These are phyloP conservation scores for Microplitis mediator DNA, from an alignment of 1,140 invertebrate genomes.

Conservation along the genomic window DNA sequence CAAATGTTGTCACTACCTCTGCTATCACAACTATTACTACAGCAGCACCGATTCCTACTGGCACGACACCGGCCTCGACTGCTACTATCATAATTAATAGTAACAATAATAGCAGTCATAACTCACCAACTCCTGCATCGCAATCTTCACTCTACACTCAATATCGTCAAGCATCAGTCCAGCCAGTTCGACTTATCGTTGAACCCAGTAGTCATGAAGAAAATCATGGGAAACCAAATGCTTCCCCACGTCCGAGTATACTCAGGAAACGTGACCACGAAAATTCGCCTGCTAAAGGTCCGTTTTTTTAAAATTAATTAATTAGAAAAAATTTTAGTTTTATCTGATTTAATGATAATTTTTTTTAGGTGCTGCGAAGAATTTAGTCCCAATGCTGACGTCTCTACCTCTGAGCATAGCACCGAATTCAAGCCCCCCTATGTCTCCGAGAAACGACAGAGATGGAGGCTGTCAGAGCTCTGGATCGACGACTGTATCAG, in stretches of 20 bases:
- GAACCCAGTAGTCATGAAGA: conserved; percentile 53
- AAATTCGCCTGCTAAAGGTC: conserved; percentile 64
- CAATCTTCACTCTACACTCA: conserved; percentile 47
- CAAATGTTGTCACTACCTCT: conserved; percentile 22
- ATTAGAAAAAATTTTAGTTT: neutral
- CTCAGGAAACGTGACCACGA: conserved; percentile 71
- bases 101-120: conserved; percentile 26
- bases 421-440: conserved; percentile 58
- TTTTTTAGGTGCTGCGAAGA: conserved; percentile 60
- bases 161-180: conserved; percentile 50
- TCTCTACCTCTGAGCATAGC: conserved; percentile 57
- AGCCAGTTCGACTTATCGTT: conserved; percentile 55
- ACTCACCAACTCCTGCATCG: conserved; percentile 34
- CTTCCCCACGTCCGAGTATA: conserved; percentile 73
- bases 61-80: conserved; percentile 40
- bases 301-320: conserved; percentile 17
- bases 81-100: conserved; percentile 43
- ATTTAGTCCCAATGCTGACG: conserved; percentile 66
- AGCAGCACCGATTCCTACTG: conserved; percentile 5
- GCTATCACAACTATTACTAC: conserved; percentile 6
- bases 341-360: conserved; percentile 1
- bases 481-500: conserved; percentile 79
- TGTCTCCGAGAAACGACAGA: conserved; percentile 58
- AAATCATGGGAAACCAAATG: conserved; percentile 64
- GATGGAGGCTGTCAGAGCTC: conserved; percentile 63